Evolutionary conservation across 2,113 vertebrate species (phyloP).

Genomic region (Scortum barcoo): DNA sequence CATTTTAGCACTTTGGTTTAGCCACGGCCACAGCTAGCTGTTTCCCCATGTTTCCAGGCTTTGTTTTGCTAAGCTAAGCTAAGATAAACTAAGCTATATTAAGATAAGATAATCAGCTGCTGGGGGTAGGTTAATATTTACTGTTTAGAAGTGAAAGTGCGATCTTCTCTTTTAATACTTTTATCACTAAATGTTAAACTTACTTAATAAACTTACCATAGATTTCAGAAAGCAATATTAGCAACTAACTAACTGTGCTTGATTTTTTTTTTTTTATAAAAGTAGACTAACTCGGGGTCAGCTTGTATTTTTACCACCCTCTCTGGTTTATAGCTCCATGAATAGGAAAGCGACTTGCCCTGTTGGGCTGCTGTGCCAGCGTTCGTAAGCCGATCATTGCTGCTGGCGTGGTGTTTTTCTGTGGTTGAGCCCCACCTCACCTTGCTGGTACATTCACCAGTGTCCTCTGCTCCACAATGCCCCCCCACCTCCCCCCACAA

Average conservation of each 20-base stretch:
- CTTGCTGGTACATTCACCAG: slow-evolving; percentile 59
- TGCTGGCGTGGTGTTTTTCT: slow-evolving; percentile 27
- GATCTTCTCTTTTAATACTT: neutral
- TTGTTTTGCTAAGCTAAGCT: neutral
- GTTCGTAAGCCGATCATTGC: slow-evolving; percentile 39
- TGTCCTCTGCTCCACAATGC: slow-evolving; percentile 61
- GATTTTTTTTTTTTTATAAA: neutral
- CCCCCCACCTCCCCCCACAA: slow-evolving; percentile 60
- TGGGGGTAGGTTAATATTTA: neutral
- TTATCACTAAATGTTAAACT: neutral
- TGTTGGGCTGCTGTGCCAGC: slow-evolving; percentile 12
- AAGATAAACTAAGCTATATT: neutral
- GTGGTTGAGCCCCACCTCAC: slow-evolving; percentile 56
- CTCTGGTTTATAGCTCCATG: slow-evolving; percentile 10
- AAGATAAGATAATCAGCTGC: neutral
- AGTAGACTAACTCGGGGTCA: neutral
- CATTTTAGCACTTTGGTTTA: neutral
- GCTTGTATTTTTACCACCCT: neutral
- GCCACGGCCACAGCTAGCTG: neutral
- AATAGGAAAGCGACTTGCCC: slow-evolving; percentile 23
- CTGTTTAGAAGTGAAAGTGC: neutral
- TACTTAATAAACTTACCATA: neutral
- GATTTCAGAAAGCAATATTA: neutral
- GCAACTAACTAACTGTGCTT: neutral
- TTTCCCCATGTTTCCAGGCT: neutral